Evolutionary conservation across 2,888 invertebrate genomes (phyloP), one percentile per base, ranked within the genome.

Genomic region (Ennomos fuscantarius): DNA sequence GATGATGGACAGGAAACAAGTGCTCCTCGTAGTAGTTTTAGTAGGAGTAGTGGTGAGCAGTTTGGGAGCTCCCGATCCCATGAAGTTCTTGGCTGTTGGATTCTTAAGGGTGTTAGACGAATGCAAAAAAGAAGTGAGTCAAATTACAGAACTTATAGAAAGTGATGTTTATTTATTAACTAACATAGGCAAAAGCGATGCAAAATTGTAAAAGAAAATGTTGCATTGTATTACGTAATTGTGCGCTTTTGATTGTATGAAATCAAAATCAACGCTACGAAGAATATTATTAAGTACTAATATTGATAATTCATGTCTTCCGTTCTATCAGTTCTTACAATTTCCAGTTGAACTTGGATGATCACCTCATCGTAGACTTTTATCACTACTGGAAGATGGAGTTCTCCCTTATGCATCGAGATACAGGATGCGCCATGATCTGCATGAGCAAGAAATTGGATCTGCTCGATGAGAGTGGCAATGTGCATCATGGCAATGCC

Each of bases 371-470:
- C 9, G 69, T 66, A 0, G 87, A 87, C 51, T 61, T 89, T 33
- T 86, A 82, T 63, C 79, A 84, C 65, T 86, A 76, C 65, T 89
- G 89, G 88, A 86, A 84, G 62, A 69, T 82, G 55, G 82, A 87
- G 35, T 82, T 80, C 35, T 65, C 73, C 0, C 66, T 78, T 0
- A 61, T 86, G 9, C 73, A 76, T 57, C 70, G 86, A 0, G 85
- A 86, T 35, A 76, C 79, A 0, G 85, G 85, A 10, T 85, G 85
- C 42, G 77, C 79, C 46, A 79, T 85, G 56, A 72, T 81, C 59
- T 85, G 85, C 66, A 83, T 85, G 84, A 78, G 81, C 64, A 75
- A 78, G 63, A 85, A 84, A 53, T 66, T 83, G 11, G 72, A 83
- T 10, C 69, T 85, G 9, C 58, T 85, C 2, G 79, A 79, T 47